phyloP scores from a whole-genome alignment of 2,797 vertebrate genomes.

The Phoebastria nigripes region DNA sequence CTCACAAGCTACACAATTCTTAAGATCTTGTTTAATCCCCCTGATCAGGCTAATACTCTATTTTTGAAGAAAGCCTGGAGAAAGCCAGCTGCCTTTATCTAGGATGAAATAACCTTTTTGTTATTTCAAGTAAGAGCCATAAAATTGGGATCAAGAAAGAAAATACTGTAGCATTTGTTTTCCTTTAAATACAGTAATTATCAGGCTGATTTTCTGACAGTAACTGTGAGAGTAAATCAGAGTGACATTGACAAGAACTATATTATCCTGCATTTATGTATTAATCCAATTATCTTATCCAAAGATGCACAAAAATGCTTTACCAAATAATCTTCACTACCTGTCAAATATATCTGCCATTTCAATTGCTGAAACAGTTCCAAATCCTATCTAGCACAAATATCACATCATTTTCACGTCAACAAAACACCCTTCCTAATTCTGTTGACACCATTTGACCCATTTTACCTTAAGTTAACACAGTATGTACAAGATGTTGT shows the following conservation, averaged over 20 bases:
- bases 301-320: neutral
- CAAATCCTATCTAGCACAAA: neutral
- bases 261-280: neutral
- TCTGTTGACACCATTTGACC: neutral
- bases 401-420: neutral
- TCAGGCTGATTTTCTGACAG: neutral
- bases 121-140: neutral
- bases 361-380: neutral
- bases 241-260: neutral
- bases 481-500: neutral
- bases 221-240: neutral
- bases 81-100: neutral
- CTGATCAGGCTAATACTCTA: neutral
- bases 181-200: neutral
- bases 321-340: neutral
- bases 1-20: neutral
- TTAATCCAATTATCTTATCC: neutral
- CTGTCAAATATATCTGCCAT: neutral
- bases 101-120: neutral
- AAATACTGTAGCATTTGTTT: neutral
- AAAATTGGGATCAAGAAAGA: neutral
- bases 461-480: neutral
- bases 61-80: neutral
- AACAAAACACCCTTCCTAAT: neutral
- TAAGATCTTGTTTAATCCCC: constrained; percentile 1